phyloP scores from a whole-genome alignment of 1,140 invertebrate genomes.

The Temnothorax curvispinosus region DNA sequence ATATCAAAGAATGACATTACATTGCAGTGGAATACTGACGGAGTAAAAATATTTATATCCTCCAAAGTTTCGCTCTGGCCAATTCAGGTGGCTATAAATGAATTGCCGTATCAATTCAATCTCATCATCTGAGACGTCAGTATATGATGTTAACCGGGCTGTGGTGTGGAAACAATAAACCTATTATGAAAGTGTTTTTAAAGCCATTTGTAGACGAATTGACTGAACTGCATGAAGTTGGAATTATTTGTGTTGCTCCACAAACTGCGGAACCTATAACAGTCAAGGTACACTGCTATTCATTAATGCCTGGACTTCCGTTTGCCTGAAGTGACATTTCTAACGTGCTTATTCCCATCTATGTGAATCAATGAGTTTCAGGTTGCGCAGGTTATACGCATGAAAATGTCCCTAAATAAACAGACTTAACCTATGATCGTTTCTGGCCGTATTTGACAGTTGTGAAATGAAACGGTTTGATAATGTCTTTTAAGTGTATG shows the following conservation, averaged over 20 bases:
- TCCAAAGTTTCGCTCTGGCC: not conserved
- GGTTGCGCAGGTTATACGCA: too few species aligned
- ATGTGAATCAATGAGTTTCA: too few species aligned
- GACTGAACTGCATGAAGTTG: conserved; percentile 2
- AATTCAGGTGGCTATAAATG: not conserved
- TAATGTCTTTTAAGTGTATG: too few species aligned
- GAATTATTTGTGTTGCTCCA: not conserved
- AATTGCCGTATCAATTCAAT: not conserved
- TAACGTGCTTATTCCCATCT: too few species aligned
- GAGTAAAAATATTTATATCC: not conserved
- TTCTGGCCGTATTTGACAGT: too few species aligned
- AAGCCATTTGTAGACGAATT: not conserved
- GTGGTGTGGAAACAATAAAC: not conserved
- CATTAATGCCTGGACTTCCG: too few species aligned
- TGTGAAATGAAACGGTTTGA: too few species aligned
- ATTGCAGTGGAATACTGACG: not conserved
- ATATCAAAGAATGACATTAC: not conserved
- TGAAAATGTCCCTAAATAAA: too few species aligned
- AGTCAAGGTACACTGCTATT: not conserved
- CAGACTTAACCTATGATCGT: too few species aligned
- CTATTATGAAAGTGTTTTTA: not conserved
- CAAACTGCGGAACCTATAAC: not conserved
- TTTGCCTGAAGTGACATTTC: too few species aligned
- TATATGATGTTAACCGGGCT: not conserved
- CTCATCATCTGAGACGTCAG: not conserved